Evolutionary conservation across 2,888 invertebrate genomes (phyloP).

Genomic region (Bombylius major): DNA sequence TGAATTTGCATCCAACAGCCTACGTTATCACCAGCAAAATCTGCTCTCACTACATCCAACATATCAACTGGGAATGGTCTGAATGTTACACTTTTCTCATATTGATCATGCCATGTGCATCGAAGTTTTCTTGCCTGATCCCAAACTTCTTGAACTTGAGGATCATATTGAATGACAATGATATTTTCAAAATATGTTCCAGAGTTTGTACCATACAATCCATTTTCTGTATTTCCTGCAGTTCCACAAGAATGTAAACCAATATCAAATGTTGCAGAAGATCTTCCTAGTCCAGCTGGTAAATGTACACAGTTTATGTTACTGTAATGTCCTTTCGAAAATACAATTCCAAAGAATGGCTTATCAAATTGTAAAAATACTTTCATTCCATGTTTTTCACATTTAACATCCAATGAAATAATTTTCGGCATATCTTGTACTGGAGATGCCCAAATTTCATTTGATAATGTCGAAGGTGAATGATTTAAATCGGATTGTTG

Average conservation of each 20-base stretch:
- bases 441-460: constrained; percentile 76
- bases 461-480: constrained; percentile 36
- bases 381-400: constrained; percentile 88
- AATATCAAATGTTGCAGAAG: constrained; percentile 80
- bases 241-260: constrained; percentile 87
- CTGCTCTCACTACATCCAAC: constrained; percentile 87
- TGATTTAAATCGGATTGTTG: constrained; percentile 30
- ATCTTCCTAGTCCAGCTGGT: constrained; percentile 75
- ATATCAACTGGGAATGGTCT: constrained; percentile 90
- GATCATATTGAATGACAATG: constrained; percentile 86
- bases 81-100: constrained; percentile 90
- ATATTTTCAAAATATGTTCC: constrained; percentile 91
- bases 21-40: constrained; percentile 89
- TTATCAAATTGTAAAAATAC: constrained; percentile 89
- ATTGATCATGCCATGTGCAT: constrained; percentile 92
- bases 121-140: constrained; percentile 84
- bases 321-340: constrained; percentile 88
- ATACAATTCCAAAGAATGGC: constrained; percentile 90
- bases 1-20: constrained; percentile 98
- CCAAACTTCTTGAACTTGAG: constrained; percentile 90
- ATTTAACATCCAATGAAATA: constrained; percentile 81
- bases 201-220: constrained; percentile 74
- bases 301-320: constrained; percentile 85
- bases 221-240: constrained; percentile 81
- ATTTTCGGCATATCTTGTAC: constrained; percentile 89